Evolutionary conservation across 2,797 vertebrate genomes (phyloP), one percentile per base, ranked within the genome.

Genomic region (Nasua narica): DNA sequence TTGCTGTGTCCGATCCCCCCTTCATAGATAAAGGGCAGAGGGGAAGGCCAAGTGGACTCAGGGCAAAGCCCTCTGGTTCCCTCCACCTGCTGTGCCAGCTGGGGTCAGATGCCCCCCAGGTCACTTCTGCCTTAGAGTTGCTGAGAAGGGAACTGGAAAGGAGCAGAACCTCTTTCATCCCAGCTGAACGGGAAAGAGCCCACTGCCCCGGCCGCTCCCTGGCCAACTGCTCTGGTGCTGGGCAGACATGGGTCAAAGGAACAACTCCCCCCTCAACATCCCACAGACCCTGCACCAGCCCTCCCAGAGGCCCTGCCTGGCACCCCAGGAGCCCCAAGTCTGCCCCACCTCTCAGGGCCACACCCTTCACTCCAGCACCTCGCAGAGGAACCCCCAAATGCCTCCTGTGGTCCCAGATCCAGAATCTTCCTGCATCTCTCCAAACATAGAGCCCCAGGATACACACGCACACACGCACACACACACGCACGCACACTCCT

Each of bases 311-410:
- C 29, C 46, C 56, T 81, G 4, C 16, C 90, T 89, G n/a, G n/a
- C 43, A n/a, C 40, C 60, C 52, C 46, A 35, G 58, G n/a, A 1
- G 0, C 21, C 21, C 25, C 5, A 0, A 69, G 54, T 23, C 3
- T 29, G 40, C 50, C 54, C 19, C 21, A 46, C 35, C 11, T 60
- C 46, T 58, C 4, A 19, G 50, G 50, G 15, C 32, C 67, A 52
- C 0, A 3, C 21, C 54, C 78, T 87, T 60, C 70, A 11, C 10
- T 19, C 72, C 10, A 88, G 35, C 2, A 35, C 43, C 85, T 52
- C 40, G 16, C 67, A 72, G 46, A 91, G 25, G 35, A 35, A 58
- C 23, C 29, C 23, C 72, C 7, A 46, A 78, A 81, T 37, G 16
- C 35, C 43, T 96, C 18, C 60, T 69, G 15, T 25, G 2, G n/a